Conservation (phyloP, 1,140 invertebrate genomes). For the Harpegnathos saltator region DNA sequence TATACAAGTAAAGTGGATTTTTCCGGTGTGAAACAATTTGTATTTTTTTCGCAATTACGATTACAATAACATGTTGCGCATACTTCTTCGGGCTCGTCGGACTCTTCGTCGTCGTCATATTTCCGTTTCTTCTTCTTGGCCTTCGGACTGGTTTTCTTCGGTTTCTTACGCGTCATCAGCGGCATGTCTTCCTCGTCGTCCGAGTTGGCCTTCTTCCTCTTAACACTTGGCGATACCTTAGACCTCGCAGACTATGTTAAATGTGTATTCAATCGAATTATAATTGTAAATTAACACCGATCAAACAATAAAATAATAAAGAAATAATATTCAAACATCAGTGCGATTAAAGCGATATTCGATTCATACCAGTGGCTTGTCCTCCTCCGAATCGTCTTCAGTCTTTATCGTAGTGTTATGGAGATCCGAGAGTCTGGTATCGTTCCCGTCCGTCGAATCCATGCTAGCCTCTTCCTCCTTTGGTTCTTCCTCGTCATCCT, state of each 20-base stretch:
- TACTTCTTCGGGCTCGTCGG: constrained; percentile 86
- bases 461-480: constrained; percentile 79
- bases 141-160: constrained; percentile 89
- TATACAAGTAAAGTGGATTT: not conserved
- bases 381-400: constrained; percentile 90
- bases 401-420: constrained; percentile 84
- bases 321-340: constrained; percentile 18
- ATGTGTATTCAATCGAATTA: constrained; percentile 39
- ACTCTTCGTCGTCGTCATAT: constrained; percentile 87
- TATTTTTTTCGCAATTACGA: too few species aligned
- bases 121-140: constrained; percentile 88
- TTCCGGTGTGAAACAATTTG: too few species aligned
- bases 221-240: constrained; percentile 71
- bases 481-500: constrained; percentile 81
- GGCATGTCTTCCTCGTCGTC: constrained; percentile 89
- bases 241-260: constrained; percentile 78
- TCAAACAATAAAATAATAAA: constrained; percentile 19
- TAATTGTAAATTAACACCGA: constrained; percentile 41
- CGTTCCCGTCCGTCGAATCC: constrained; percentile 82
- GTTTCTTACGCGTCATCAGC: constrained; percentile 89
- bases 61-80: not conserved
- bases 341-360: constrained; percentile 34
- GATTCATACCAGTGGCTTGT: constrained; percentile 93
- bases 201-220: constrained; percentile 85
- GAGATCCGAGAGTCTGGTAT: constrained; percentile 84